Base-by-base conservation (phyloP, 2,888 invertebrate genomes). In the Cerceris rybyensis region DNA sequence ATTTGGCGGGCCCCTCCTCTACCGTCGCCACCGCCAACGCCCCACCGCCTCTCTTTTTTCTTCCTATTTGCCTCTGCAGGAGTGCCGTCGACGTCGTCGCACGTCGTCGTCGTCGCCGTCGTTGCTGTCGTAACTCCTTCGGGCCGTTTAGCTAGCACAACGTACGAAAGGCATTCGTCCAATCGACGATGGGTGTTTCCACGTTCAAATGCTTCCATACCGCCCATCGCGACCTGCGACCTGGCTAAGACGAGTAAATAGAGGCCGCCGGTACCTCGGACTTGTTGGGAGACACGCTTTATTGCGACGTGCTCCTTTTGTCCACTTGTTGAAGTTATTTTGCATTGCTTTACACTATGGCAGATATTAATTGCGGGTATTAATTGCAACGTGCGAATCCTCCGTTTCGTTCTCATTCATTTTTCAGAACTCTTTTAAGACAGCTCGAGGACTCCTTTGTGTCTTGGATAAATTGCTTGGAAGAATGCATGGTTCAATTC, bases 1-100 rank as follows among this genome's bases (percentile, higher is more conserved):
- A 91, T 91, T 90, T 87, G 89, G 89, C 87, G 85, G 82, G 67
- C 88, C 91, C 91, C 91, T 90, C 90, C 91, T 88, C 88, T 84
- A 85, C 80, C 72, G 68, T 78, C 75, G 68, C 73, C 55, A 69
- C 66, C 80, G 74, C 72, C 73, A 85, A 79, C 75, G 78, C 86
- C 90, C 90, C 88, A 89, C 90, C 86, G 78, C 78, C 49, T 69
- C 80, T 73, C 86, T 86, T 84, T 88, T 86, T 79, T 82, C 67
- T 81, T 75, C 70, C 74, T 78, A 73, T 80, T 86, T 81, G 73
- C 67, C 69, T 69, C 76, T 77, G 77, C 72, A 84, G 70, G 75
- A 72, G 78, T 84, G 76, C 84, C 80, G 79, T 84, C 80, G 81
- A 74, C 70, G 82, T 75, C 74, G 77, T 64, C 76, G n/a, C n/a